Conservation (phyloP, 2,888 invertebrate species). For the Ferrisia virgata region DNA sequence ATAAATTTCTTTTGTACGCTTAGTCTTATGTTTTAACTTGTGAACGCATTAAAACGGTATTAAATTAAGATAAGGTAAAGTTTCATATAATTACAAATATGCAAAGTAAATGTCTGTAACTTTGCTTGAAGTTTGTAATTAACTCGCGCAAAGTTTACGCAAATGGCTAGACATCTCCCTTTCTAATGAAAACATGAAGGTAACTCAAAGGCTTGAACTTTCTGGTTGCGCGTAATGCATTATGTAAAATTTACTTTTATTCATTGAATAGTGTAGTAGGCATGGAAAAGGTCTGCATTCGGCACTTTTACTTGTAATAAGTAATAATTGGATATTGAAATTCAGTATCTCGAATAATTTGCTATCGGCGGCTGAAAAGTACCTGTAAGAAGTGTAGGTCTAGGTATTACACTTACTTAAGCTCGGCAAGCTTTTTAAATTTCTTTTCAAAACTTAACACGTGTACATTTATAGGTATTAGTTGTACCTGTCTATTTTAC, state of each 20-base stretch:
- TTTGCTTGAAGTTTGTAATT: constrained; percentile 44
- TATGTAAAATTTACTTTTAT: constrained; percentile 30
- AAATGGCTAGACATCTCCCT: constrained; percentile 37
- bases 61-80: constrained; percentile 46
- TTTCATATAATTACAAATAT: constrained; percentile 45
- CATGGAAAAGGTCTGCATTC: background rate
- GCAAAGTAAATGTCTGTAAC: constrained; percentile 45
- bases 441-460: too few relatives aligned
- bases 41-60: constrained; percentile 44
- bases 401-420: too few relatives aligned
- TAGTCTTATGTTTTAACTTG: constrained; percentile 36
- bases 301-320: background rate
- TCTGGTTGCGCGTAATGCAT: constrained; percentile 16
- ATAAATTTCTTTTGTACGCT: constrained; percentile 40
- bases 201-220: constrained; percentile 10
- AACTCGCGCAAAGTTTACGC: constrained; percentile 42
- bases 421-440: too few relatives aligned
- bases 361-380: background rate
- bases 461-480: too few relatives aligned
- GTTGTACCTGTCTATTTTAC: too few relatives aligned
- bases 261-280: background rate
- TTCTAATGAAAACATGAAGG: constrained; percentile 28
- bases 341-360: background rate
- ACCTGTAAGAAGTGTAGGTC: too few relatives aligned
- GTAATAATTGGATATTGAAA: background rate